Evolutionary conservation across 2,113 vertebrate genomes (phyloP).

Genomic region (Pseudorasbora parva): DNA sequence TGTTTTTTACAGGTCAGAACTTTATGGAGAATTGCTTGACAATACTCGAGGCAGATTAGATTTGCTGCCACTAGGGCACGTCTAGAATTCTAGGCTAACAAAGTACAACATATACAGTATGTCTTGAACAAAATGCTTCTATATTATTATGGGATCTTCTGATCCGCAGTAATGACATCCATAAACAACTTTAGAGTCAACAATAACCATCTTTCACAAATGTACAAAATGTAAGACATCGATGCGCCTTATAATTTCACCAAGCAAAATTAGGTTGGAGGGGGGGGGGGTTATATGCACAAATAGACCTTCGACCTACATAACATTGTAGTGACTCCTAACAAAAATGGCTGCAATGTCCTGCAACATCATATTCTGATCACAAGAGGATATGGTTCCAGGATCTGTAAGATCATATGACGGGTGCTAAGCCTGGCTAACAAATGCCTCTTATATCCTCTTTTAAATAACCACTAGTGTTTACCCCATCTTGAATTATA

Average conservation of each 20-base stretch:
- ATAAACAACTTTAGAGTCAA: not conserved
- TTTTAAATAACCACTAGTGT: not conserved
- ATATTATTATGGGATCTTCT: not conserved
- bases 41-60: too few species aligned
- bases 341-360: not conserved
- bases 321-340: slow-evolving; percentile 1
- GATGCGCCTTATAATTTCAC: not conserved
- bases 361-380: slow-evolving; percentile 13
- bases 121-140: not conserved
- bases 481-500: not conserved
- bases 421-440: not conserved
- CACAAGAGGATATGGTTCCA: not conserved
- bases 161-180: not conserved
- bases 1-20: too few species aligned
- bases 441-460: not conserved
- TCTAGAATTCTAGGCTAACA: too few species aligned
- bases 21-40: too few species aligned
- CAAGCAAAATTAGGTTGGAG: not conserved
- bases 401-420: not conserved
- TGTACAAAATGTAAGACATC: too few species aligned
- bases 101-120: not conserved
- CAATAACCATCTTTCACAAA: not conserved
- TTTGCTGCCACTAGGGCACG: too few species aligned
- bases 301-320: slow-evolving; percentile 16
- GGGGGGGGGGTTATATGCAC: not conserved